Base-by-base conservation (phyloP, 2,888 invertebrate species). In the Apomyelois bistriatella region DNA sequence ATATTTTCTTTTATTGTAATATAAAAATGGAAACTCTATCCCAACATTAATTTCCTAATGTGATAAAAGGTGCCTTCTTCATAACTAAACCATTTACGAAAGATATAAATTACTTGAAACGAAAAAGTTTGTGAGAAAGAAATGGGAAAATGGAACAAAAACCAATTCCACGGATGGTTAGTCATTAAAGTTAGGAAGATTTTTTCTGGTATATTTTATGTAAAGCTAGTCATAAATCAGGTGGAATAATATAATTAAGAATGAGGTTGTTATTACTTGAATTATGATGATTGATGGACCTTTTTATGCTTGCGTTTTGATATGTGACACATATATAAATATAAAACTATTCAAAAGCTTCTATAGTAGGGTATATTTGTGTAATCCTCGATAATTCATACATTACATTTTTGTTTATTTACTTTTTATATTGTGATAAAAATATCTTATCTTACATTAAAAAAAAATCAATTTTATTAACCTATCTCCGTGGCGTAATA, bases 151-250 rank as follows among this genome's bases (percentile, higher is more conserved):
- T 41, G 49, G 49, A 50, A 50, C 49, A 50, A 40, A 50, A 53
- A 30, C 49, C 49, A 50, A 50, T 50, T 50, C 49, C 49, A 50
- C 49, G 49, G 49, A 50, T 50, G 49, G 49, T 50, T 50, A 50
- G 41, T 50, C 40, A 40, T 40, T 50, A 40, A 50, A 50, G 32
- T 40, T 50, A n/a, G 40, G 41, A 40, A 50, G 30, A 13, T 49
- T 38, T 40, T 50, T 50, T 38, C 47, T 15, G 49, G 41, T 40
- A 40, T 41, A 50, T 40, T 50, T 50, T 50, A 50, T 40, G 49
- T 30, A 30, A 40, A 50, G 30, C 40, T 32, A 40, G 49, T 30
- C 40, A 50, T 50, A 50, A 41, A 50, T 50, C 49, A 40, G 28
- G 15, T n/a, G 40, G 13, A 16, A 28, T 30, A 22, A 50, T 32